Evolutionary conservation across 2,888 invertebrate genomes (phyloP), one percentile per base, ranked within the genome.

Genomic region (Eupithecia dodoneata): DNA sequence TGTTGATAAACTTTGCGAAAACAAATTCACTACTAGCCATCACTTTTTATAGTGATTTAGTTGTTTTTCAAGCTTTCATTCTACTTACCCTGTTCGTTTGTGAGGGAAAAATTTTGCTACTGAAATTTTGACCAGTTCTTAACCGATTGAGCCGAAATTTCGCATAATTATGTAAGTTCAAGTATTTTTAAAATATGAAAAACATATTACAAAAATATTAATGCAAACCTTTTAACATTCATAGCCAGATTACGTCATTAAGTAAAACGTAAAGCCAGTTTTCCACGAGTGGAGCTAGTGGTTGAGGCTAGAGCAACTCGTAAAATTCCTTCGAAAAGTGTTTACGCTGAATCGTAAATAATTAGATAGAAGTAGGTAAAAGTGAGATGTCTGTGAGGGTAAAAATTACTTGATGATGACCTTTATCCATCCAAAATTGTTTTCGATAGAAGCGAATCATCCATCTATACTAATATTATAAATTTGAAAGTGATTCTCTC

Each of bases 271-370:
- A 3, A 59, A 59, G 55, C 18, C 55, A 59, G n/a, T 9, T 59
- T 59, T 18, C 18, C 55, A 6, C 18, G n/a, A 59, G 55, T 55
- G 55, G 55, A n/a, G 15, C 7, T 55, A n/a, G 55, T 6, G n/a
- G n/a, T 55, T 55, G 55, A 52, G 6, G 55, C 55, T 55, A 55
- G 7, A n/a, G 55, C n/a, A 55, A n/a, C 15, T 55, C 55, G 55
- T 18, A 59, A 59, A 59, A 18, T 18, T 9, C 55, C 18, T 18
- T 59, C n/a, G 3, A 59, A 9, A 18, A 59, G 18, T 18, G 55
- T 59, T 59, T 59, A 59, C 55, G 9, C 9, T 59, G 55, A 59
- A 59, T 59, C 55, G 55, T 55, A 55, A 55, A 55, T 55, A 55
- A 55, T n/a, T n/a, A n/a, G 13, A 15, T 4, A n/a, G 18, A 3